Percentiles rank a stretch among this genome's conserved stretches.
These are phyloP conservation scores for Petromus typicus DNA, from an alignment of 2,113 vertebrate genomes.

Conservation along the genomic window DNA sequence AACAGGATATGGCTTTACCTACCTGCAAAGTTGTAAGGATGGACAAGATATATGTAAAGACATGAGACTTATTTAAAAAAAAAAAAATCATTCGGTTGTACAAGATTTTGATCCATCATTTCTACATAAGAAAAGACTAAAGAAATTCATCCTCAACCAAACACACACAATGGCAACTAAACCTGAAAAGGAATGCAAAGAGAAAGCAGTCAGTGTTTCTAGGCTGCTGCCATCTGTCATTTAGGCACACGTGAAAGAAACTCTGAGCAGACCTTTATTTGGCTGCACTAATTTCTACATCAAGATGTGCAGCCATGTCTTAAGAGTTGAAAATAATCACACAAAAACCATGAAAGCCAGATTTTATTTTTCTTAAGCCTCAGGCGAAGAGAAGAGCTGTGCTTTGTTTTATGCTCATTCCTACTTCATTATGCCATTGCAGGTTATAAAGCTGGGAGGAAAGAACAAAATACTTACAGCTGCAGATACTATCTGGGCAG, in stretches of 20 bases:
- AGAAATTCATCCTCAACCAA: conserved; percentile 40
- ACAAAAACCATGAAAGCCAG: conserved; percentile 67
- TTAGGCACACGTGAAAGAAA: conserved; percentile 37
- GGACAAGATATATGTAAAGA: conserved; percentile 60
- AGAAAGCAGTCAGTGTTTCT: conserved; percentile 32
- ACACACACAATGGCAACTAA: conserved; percentile 48
- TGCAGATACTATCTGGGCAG: conserved; percentile 97
- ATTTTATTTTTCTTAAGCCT: conserved; percentile 63
- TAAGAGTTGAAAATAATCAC: conserved; percentile 71
- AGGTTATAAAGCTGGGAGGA: conserved; percentile 36
- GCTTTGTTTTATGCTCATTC: conserved; percentile 64
- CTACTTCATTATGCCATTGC: conserved; percentile 59
- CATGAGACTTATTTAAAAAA: background rate
- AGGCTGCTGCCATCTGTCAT: conserved; percentile 56
- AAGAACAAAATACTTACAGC: conserved; percentile 89
- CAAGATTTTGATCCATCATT: conserved; percentile 57
- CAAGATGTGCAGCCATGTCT: conserved; percentile 67
- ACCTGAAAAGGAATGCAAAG: conserved; percentile 49
- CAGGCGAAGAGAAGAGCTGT: conserved; percentile 47
- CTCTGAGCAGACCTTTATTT: conserved; percentile 56
- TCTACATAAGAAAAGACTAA: conserved; percentile 54
- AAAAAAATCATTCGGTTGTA: conserved; percentile 28
- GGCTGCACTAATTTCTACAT: conserved; percentile 66
- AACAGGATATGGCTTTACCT: conserved; percentile 42
- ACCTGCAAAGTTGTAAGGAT: conserved; percentile 36